A percentile compares a stretch with the other conserved stretches of the same genome.
Evolutionary conservation across 2,888 invertebrate genomes (phyloP).

Genomic region (Caenorhabditis virilis): DNA sequence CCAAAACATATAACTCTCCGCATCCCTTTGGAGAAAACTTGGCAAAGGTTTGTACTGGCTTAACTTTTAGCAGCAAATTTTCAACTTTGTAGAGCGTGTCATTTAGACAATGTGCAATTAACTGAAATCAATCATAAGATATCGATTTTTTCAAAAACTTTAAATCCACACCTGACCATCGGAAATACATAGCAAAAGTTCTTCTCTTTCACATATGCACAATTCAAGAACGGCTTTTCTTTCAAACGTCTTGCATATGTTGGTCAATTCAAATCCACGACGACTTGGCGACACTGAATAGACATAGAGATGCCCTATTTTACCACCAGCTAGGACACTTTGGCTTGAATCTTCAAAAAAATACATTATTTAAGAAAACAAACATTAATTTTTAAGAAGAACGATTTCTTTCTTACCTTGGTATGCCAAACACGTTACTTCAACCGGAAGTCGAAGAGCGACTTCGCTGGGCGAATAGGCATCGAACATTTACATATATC

Average conservation of each 20-base stretch:
- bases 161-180: constrained; percentile 45
- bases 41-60: constrained; percentile 37
- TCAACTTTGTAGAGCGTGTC: constrained; percentile 35
- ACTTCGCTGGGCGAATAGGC: constrained; percentile 62
- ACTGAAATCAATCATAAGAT: constrained; percentile 15
- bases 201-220: constrained; percentile 51
- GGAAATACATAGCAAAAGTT: constrained; percentile 58
- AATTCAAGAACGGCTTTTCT: constrained; percentile 54
- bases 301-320: constrained; percentile 44
- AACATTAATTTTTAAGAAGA: background rate
- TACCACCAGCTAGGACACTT: constrained; percentile 41
- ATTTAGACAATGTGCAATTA: constrained; percentile 35
- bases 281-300: constrained; percentile 31
- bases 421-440: constrained; percentile 45
- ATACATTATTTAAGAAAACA: too few species aligned
- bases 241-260: constrained; percentile 46
- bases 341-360: constrained; percentile 35
- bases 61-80: constrained; percentile 37
- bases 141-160: constrained; percentile 24
- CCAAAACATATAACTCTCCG: constrained; percentile 49
- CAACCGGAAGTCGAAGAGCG: constrained; percentile 52
- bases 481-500: constrained; percentile 63
- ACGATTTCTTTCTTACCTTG: constrained; percentile 31
- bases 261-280: constrained; percentile 32
- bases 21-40: constrained; percentile 24